Conservation (phyloP, 1,140 invertebrate genomes). For the Pogonognathellus flavescens region DNA sequence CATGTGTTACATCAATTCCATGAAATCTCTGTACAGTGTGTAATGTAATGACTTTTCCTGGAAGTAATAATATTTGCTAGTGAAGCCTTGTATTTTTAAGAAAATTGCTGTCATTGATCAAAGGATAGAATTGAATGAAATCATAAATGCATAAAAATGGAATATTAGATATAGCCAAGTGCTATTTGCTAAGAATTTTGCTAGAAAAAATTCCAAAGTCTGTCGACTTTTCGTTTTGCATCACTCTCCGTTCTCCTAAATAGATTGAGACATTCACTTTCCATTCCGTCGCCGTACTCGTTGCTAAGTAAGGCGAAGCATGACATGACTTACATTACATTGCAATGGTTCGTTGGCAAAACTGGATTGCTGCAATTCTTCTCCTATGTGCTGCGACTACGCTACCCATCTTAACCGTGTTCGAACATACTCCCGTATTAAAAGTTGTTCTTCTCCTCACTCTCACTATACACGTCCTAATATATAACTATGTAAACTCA, state of each 20-base stretch:
- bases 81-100: background rate
- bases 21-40: no score
- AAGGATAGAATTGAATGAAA: conserved; percentile 27
- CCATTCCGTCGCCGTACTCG: conserved; percentile 6
- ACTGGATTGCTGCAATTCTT: background rate
- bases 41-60: no score
- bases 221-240: conserved; percentile 11
- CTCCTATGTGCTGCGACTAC: background rate
- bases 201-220: background rate
- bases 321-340: conserved; percentile 3
- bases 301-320: background rate
- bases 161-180: conserved; percentile 11
- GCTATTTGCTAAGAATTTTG: conserved; percentile 5
- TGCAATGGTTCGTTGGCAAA: background rate
- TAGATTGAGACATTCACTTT: conserved; percentile 19
- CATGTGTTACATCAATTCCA: no score
- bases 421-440: background rate
- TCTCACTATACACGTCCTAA: background rate
- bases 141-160: conserved; percentile 49
- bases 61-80: background rate
- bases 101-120: conserved; percentile 45
- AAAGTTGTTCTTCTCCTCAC: no score
- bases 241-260: conserved; percentile 2
- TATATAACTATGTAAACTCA: background rate
- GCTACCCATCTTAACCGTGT: background rate